phyloP scores from a whole-genome alignment of 2,888 invertebrate species.

The Gortyna flavago region DNA sequence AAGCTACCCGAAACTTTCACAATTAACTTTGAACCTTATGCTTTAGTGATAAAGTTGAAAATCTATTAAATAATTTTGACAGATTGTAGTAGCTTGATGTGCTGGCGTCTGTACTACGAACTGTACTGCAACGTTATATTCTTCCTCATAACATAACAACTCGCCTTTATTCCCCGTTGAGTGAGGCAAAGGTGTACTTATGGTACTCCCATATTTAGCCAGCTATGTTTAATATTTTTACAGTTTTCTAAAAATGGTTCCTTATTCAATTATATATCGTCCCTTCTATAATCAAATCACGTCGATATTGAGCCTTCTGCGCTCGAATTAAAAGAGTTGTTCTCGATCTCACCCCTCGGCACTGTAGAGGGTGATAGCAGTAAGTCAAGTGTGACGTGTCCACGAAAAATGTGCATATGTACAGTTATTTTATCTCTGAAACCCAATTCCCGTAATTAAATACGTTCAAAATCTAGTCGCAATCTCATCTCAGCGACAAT shows the following conservation, averaged over 20 bases:
- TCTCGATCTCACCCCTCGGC: conserved; percentile 59
- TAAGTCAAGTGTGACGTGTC: conserved; percentile 29
- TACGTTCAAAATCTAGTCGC: too few species aligned
- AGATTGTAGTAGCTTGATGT: too few species aligned
- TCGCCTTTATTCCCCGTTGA: neutral
- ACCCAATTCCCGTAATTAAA: too few species aligned
- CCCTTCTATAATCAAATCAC: conserved; percentile 79
- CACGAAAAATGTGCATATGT: neutral
- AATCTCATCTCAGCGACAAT: too few species aligned
- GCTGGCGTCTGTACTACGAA: neutral
- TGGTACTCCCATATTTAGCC: neutral
- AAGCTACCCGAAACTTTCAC: too few species aligned
- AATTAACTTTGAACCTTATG: too few species aligned
- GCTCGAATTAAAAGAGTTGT: conserved; percentile 84
- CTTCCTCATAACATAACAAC: neutral
- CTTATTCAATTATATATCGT: conserved; percentile 63
- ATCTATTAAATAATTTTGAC: too few species aligned
- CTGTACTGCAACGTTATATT: neutral
- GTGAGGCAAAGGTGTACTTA: neutral
- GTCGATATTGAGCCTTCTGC: conserved; percentile 77
- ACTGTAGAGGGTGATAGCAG: conserved; percentile 20
- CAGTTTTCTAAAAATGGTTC: conserved; percentile 16
- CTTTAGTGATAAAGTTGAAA: too few species aligned
- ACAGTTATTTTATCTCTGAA: neutral
- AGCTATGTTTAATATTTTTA: neutral